Evolutionary conservation across 2,888 invertebrate species (phyloP), one percentile per base, ranked within the genome.

Genomic region (Oegoconia quadripuncta): DNA sequence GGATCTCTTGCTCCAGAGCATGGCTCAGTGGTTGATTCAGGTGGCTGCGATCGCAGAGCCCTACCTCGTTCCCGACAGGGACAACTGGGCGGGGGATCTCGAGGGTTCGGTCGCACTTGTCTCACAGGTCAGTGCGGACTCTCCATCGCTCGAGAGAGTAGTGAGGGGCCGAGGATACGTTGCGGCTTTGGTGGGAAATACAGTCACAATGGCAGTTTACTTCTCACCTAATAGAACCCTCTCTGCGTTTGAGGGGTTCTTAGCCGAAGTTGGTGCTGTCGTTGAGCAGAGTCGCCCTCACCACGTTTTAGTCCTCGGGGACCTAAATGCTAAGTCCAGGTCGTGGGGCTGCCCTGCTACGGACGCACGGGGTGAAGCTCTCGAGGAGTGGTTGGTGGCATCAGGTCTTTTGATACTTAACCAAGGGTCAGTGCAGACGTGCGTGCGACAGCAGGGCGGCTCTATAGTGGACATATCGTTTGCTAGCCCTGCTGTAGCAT

Each of bases 171-270:
- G 16, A 1, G 52, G 56, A 1, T 48, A 22, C 11, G 48, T 52
- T 0, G 40, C 42, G 1, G 43, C 22, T 1, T 6, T 3, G 1
- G 7, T 39, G 26, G 37, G 37, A 3, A 38, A 28, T 1, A 14
- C 40, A 1, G 23, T 34, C 1, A 5, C 50, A 1, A 11, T 54
- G 0, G 51, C 48, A 0, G 42, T 37, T 0, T 57, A 55, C 18
- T 53, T 52, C 38, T 50, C 51, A 0, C 55, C 54, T 0, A 55
- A 50, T 13, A 32, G 46, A 5, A 23, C 25, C 3, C 34, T 52
- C 3, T 31, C 41, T 0, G 49, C 55, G 3, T 55, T 51, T 5
- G 52, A 54, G 28, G n/a, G 2, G 4, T 44, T 46, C 6, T 40
- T 52, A 0, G 29, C 7, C 1, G 38, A 22, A 4, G n/a, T 49